phyloP scores from a whole-genome alignment of 2,797 vertebrate genomes.

The Tangara arthus region DNA sequence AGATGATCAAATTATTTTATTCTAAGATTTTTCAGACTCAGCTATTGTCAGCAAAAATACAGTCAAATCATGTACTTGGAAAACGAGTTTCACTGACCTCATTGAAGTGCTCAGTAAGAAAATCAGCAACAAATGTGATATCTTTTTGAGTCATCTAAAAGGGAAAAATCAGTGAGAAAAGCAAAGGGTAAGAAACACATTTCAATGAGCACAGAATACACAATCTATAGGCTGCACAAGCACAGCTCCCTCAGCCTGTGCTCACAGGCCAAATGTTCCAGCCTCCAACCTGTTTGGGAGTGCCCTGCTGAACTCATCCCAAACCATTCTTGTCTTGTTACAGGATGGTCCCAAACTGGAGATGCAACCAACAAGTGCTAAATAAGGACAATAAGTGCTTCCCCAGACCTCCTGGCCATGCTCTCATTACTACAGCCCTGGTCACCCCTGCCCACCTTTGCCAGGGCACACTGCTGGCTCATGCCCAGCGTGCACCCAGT shows the following conservation, averaged over 20 bases:
- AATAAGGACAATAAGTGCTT: neutral
- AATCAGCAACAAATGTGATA: slow-evolving; percentile 96
- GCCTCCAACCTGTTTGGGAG: neutral
- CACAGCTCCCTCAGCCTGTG: neutral
- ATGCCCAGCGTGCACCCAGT: neutral
- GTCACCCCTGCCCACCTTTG: neutral
- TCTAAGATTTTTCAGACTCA: neutral
- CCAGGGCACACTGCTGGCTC: neutral
- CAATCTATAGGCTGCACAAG: neutral
- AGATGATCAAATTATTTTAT: neutral
- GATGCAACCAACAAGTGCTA: neutral
- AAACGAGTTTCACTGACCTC: slow-evolving; percentile 79
- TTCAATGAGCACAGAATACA: neutral
- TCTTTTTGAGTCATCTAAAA: slow-evolving; percentile 97
- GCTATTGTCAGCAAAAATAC: neutral
- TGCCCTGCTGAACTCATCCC: neutral
- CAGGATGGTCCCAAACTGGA: neutral
- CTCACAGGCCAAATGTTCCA: neutral
- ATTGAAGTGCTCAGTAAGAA: slow-evolving; percentile 97
- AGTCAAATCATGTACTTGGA: neutral
- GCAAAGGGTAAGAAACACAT: neutral
- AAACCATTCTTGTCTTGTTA: neutral
- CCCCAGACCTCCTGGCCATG: neutral
- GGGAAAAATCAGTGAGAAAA: neutral
- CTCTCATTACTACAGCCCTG: neutral